Conservation (phyloP, 2,888 invertebrate species). For the Phorcus lineatus region DNA sequence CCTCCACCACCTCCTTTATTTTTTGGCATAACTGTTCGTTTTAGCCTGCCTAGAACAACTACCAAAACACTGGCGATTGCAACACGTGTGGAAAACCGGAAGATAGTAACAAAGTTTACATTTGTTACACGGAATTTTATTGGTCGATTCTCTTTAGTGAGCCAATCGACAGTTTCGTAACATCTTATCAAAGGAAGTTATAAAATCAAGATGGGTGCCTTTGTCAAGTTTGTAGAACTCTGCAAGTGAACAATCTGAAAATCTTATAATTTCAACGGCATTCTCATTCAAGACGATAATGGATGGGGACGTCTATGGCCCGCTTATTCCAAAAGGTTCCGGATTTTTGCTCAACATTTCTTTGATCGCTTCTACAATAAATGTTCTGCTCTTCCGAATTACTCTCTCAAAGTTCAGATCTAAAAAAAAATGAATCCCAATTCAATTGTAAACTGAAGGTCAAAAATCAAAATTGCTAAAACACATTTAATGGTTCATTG, state of each 20-base stretch:
- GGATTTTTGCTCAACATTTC: no score
- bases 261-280: neutral
- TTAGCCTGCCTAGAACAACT: neutral
- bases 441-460: no score
- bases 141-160: neutral
- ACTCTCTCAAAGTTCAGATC: no score
- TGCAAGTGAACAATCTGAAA: neutral
- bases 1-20: conserved; percentile 67
- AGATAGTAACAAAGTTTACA: neutral
- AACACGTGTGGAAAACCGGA: conserved; percentile 17
- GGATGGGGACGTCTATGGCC: conserved; percentile 53
- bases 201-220: neutral
- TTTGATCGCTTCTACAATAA: no score
- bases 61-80: neutral
- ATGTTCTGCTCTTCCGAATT: no score
- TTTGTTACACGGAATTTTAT: conserved; percentile 1
- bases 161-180: neutral
- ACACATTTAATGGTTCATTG: no score
- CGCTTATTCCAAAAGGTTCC: conserved; percentile 55
- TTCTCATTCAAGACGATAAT: conserved; percentile 27
- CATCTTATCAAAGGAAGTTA: neutral
- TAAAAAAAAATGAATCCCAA: no score
- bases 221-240: neutral
- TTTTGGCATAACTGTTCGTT: conserved; percentile 56
- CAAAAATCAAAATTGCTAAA: no score